A percentile compares a stretch with the other conserved stretches of the same genome.
These are phyloP conservation scores for Teleogryllus occipitalis DNA, from an alignment of 1,140 invertebrate species.

Conservation along the genomic window DNA sequence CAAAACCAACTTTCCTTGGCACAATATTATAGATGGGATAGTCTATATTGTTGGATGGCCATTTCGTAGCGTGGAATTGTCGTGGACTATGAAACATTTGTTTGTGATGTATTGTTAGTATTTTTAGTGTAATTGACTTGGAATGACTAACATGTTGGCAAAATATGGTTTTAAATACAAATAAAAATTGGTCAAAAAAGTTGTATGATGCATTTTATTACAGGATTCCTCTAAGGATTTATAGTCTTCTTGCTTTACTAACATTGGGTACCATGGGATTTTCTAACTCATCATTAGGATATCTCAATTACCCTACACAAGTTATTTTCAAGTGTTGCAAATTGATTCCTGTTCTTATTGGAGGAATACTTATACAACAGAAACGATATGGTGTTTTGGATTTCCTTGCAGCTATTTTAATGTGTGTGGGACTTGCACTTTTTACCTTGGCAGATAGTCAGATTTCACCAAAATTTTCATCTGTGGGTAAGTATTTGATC, in stretches of 20 bases:
- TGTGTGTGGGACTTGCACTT: constrained; percentile 86
- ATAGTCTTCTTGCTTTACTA: constrained; percentile 71
- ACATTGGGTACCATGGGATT: constrained; percentile 93
- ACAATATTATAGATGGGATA: no score
- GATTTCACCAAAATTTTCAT: constrained; percentile 80
- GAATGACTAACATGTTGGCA: no score
- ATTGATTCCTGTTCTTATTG: constrained; percentile 87
- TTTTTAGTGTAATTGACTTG: no score
- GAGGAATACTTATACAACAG: constrained; percentile 83
- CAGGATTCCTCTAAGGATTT: constrained; percentile 77
- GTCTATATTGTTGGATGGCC: no score
- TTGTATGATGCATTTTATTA: background rate
- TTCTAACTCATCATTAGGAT: constrained; percentile 90
- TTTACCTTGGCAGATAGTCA: constrained; percentile 89
- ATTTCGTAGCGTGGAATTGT: no score
- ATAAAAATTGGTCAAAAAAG: no score
- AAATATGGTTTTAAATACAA: background rate
- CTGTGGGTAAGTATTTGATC: constrained; percentile 41
- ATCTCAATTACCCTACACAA: constrained; percentile 89
- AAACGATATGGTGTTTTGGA: constrained; percentile 79
- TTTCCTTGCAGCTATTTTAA: constrained; percentile 71
- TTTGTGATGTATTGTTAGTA: no score
- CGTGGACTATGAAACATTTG: no score
- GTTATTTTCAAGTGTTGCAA: constrained; percentile 97
- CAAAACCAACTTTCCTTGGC: no score